A percentile compares a stretch with the other conserved stretches of the same genome.
Evolutionary conservation across 2,888 invertebrate genomes (phyloP).

Genomic region (Nymphalis polychloros): DNA sequence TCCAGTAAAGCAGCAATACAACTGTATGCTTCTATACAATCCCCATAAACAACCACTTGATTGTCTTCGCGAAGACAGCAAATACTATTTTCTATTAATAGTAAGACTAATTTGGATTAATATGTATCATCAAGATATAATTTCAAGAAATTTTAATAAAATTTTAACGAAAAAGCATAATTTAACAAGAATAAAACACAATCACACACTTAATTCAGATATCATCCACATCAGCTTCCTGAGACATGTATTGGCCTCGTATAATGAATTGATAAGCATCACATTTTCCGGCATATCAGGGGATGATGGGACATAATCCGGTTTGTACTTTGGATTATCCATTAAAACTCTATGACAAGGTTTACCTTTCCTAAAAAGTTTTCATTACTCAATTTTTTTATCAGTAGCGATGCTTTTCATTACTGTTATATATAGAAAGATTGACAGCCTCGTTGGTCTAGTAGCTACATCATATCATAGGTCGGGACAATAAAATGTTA

Average conservation of each 20-base stretch:
- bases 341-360: slow-evolving; percentile 61
- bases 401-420: background rate
- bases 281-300: slow-evolving; percentile 81
- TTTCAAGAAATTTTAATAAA: background rate
- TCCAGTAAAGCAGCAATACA: slow-evolving; percentile 85
- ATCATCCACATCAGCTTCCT: slow-evolving; percentile 65
- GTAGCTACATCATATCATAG: too few species aligned
- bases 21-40: slow-evolving; percentile 84
- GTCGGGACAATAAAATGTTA: too few species aligned
- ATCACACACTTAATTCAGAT: slow-evolving; percentile 55
- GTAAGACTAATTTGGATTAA: slow-evolving; percentile 9
- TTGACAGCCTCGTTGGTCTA: too few species aligned
- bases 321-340: slow-evolving; percentile 61
- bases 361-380: slow-evolving; percentile 34
- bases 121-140: background rate
- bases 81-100: slow-evolving; percentile 43
- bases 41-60: slow-evolving; percentile 85
- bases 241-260: slow-evolving; percentile 77
- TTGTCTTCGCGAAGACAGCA: slow-evolving; percentile 48
- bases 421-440: too few species aligned
- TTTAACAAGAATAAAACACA: background rate
- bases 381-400: background rate
- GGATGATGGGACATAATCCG: slow-evolving; percentile 56
- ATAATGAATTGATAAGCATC: slow-evolving; percentile 83
- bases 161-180: background rate